Base-by-base conservation (phyloP, 1,140 invertebrate genomes). In the Wasmannia auropunctata region DNA sequence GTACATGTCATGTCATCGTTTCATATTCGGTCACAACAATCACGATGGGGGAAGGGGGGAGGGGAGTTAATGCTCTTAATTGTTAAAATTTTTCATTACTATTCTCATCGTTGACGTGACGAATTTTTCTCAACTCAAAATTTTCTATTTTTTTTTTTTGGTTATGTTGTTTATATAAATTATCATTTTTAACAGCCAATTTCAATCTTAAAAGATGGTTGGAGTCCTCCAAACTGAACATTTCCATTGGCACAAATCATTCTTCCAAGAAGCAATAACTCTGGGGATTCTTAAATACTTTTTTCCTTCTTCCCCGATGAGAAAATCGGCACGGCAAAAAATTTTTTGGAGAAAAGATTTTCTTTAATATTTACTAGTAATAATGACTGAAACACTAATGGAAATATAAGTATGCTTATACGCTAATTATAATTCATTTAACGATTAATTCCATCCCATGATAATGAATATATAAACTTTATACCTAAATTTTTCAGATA, bases 261-360 rank as follows among this genome's bases (percentile, higher is more conserved):
- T 81, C 76, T 40, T 67, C 79, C 79, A 81, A 81, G 79, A 81
- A 81, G 79, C 79, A 72, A 81, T 81, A 81, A 81, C 34, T 19
- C 49, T 43, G 51, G 11, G n/a, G 43, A n/a, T 83, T 56, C 2
- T 19, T 72, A 43, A 72, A 72, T 58, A 14, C 51, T 58, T 72
- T 69, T n/a, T 83, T 43, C 37, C 34, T 54, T 37, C 49, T 49
- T 40, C 6, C 19, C 16, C 51, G n/a, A 81, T 81, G 31, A 63
- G 62, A 63, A n/a, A 43, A 70, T 56, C 14, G 25, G 56, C 65
- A 40, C 34, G 7, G 54, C 79, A 56, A 54, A 58, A 72, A 81
- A 70, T 81, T 81, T 79, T 43, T 65, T 14, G 63, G 65, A 70
- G 49, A 70, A 80, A 40, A 70, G 16, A 83, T 83, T 69, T 72